Conservation (phyloP, 2,888 invertebrate species). For the Psococerastis gibbosa region DNA sequence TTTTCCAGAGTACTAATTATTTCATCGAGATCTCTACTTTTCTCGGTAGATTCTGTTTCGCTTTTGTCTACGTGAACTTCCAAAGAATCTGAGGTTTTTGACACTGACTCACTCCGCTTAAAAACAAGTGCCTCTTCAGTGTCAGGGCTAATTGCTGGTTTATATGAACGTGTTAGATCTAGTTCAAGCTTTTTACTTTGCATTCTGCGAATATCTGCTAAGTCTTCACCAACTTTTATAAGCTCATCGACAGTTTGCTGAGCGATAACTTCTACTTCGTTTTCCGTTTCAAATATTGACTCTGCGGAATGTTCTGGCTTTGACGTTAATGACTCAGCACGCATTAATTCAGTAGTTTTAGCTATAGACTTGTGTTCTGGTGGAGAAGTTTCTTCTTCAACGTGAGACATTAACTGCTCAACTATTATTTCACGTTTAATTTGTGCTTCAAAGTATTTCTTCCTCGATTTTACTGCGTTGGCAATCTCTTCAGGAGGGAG, state of each 20-base stretch:
- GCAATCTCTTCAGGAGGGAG: slow-evolving; percentile 30
- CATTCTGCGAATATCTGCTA: neutral
- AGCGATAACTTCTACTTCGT: slow-evolving; percentile 10
- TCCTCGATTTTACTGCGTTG: slow-evolving; percentile 34
- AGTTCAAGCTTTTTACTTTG: slow-evolving; percentile 20
- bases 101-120: slow-evolving; percentile 21
- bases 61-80: slow-evolving; percentile 33
- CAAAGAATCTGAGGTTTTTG: slow-evolving; percentile 27
- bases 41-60: slow-evolving; percentile 30
- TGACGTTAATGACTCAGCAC: slow-evolving; percentile 14
- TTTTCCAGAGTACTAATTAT: slow-evolving; percentile 24
- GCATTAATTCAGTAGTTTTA: slow-evolving; percentile 13
- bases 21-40: slow-evolving; percentile 27
- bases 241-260: slow-evolving; percentile 9
- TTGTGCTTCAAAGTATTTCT: slow-evolving; percentile 38
- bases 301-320: neutral
- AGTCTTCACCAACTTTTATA: slow-evolving; percentile 5
- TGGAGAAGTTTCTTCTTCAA: slow-evolving; percentile 28
- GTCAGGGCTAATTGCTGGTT: slow-evolving; percentile 19
- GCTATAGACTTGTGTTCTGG: slow-evolving; percentile 29
- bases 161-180: slow-evolving; percentile 23
- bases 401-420: slow-evolving; percentile 29
- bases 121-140: slow-evolving; percentile 19
- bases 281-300: slow-evolving; percentile 4
- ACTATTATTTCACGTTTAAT: slow-evolving; percentile 38